phyloP scores from a whole-genome alignment of 2,888 invertebrate genomes.

The Acrobasis suavella region DNA sequence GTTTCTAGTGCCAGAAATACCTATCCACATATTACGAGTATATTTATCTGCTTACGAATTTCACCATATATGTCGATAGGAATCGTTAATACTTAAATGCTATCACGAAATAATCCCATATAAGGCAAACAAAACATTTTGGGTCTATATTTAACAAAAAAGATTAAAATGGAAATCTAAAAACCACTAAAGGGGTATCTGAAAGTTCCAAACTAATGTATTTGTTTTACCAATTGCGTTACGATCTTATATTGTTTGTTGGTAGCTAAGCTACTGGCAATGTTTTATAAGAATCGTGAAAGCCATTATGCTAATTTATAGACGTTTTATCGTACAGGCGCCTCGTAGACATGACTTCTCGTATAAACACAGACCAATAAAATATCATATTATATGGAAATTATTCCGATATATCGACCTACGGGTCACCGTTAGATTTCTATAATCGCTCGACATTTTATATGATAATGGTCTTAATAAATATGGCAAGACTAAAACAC shows the following conservation, averaged over 20 bases:
- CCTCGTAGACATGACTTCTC: slow-evolving; percentile 38
- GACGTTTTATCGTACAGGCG: slow-evolving; percentile 44
- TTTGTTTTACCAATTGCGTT: background rate
- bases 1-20: too few relatives aligned
- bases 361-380: slow-evolving; percentile 34
- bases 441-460: slow-evolving; percentile 34
- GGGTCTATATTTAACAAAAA: too few relatives aligned
- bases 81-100: too few relatives aligned
- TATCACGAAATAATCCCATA: too few relatives aligned
- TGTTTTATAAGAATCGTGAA: slow-evolving; percentile 53
- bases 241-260: background rate
- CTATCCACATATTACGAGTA: too few relatives aligned
- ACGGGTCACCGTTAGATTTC: slow-evolving; percentile 47
- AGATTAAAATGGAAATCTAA: too few relatives aligned
- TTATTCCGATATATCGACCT: slow-evolving; percentile 49
- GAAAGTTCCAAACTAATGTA: too few relatives aligned
- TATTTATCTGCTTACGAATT: too few relatives aligned
- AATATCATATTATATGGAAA: slow-evolving; percentile 40
- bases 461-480: slow-evolving; percentile 43
- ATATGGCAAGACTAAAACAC: slow-evolving; percentile 35
- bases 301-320: slow-evolving; percentile 61
- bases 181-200: too few relatives aligned
- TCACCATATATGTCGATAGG: too few relatives aligned
- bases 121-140: too few relatives aligned
- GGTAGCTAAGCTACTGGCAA: slow-evolving; percentile 38